A percentile compares a stretch with the other conserved stretches of the same genome.
Conservation (phyloP, 2,113 vertebrate species). For the Laticauda colubrina region DNA sequence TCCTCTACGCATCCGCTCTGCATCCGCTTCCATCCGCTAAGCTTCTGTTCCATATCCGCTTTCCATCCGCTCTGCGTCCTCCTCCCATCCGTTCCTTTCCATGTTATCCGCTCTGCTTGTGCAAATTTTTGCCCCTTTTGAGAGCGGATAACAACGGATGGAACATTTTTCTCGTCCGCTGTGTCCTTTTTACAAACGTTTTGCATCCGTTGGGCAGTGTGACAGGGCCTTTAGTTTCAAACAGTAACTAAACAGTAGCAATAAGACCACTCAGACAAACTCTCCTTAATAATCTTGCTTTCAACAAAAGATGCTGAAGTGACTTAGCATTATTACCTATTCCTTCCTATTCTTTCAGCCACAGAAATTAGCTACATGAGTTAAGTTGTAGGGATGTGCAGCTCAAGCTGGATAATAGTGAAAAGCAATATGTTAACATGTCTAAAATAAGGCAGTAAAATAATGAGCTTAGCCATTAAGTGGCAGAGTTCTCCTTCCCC, state of each 20-base stretch:
- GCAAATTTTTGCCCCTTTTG: too few species aligned
- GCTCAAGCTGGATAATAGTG: not conserved
- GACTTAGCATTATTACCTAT: constrained; percentile 51
- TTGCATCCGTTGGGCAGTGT: too few species aligned
- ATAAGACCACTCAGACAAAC: constrained; percentile 9
- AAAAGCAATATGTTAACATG: not conserved
- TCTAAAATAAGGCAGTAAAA: not conserved
- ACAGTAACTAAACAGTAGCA: not conserved
- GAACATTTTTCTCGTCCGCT: too few species aligned
- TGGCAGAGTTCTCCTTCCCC: not conserved
- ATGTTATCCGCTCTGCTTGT: too few species aligned
- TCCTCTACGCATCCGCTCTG: too few species aligned
- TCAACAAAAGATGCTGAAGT: constrained; percentile 40
- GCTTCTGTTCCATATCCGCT: too few species aligned
- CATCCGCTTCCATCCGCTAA: too few species aligned
- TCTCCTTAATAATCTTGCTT: constrained; percentile 52
- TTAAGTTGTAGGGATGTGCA: not conserved
- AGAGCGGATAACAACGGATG: too few species aligned
- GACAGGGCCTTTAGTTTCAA: not conserved
- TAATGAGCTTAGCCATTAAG: not conserved
- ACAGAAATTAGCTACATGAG: constrained; percentile 9
- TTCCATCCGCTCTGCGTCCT: too few species aligned
- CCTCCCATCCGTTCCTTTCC: too few species aligned
- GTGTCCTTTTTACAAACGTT: too few species aligned
- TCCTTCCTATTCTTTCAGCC: constrained; percentile 15